phyloP scores from a whole-genome alignment of 1,140 invertebrate species.

The Zaprionus africanus region DNA sequence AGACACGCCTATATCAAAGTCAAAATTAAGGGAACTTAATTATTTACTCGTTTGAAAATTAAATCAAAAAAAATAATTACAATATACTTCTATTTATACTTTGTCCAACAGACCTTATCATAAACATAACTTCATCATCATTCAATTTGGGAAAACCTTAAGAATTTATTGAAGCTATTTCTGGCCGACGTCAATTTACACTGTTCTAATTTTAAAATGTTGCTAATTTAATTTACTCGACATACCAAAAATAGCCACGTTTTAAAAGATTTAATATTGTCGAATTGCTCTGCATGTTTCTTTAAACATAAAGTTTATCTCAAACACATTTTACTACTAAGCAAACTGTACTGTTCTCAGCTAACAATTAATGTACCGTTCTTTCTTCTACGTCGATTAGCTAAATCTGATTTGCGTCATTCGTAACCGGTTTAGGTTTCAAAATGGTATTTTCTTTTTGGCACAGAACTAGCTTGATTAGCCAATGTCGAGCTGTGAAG shows the following conservation, averaged over 20 bases:
- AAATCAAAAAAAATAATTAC: too few relatives aligned
- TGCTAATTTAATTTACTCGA: background rate
- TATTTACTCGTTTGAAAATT: too few relatives aligned
- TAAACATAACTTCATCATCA: background rate
- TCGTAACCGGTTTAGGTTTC: conserved; percentile 13
- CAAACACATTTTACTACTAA: background rate
- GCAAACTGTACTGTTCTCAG: background rate
- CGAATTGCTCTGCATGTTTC: background rate
- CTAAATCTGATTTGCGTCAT: conserved; percentile 26
- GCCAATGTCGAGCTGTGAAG: background rate
- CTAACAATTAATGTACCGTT: conserved; percentile 8
- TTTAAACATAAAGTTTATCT: background rate
- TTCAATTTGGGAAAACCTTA: background rate
- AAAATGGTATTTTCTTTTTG: background rate
- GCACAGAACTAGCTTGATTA: conserved; percentile 7
- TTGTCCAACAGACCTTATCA: too few relatives aligned
- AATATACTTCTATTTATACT: too few relatives aligned
- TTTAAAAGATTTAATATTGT: too few relatives aligned
- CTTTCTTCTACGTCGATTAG: background rate
- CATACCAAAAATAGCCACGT: background rate
- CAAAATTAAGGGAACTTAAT: too few relatives aligned
- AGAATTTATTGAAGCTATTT: background rate
- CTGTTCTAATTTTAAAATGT: conserved; percentile 2
- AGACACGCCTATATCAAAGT: too few relatives aligned
- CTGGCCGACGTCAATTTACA: background rate